Evolutionary conservation across 1,140 invertebrate genomes (phyloP), one percentile per base, ranked within the genome.

Genomic region (Alviniconcha marisindica): DNA sequence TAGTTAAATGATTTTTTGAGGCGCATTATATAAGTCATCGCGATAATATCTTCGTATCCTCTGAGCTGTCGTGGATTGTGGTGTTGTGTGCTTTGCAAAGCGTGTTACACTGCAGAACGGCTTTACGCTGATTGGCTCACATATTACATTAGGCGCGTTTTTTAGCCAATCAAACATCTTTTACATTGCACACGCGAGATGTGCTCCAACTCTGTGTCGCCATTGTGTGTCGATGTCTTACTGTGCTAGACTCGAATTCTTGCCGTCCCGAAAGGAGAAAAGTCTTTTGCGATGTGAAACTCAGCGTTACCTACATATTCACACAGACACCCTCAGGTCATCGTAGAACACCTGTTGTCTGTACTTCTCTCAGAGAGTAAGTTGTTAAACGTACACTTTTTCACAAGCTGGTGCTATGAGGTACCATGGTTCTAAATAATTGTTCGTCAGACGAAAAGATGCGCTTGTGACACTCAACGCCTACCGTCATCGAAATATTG

Each of bases 131-230:
- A 80, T 80, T 80, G 78, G 78, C 42, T 31, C 28, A 44, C 56
- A 66, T 80, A 66, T 40, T 80, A 80, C 40, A 80, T 66, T 66
- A 44, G 38, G n/a, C 56, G 36, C 36, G 28, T 66, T 66, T 80
- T 80, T 60, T 66, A 80, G 60, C 78, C 78, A 80, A 80, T 80
- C 33, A 60, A 31, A 33, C n/a, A 44, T 24, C 60, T 66, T 44
- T 66, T 60, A 80, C 78, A 60, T n/a, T 28, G 78, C 56, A 80
- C 78, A 80, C 78, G 78, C 78, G 28, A 80, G 40, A 66, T 80
- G 78, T 80, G 78, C 78, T 80, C 78, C 40, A n/a, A 60, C 40
- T 42, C 78, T 44, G 78, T 80, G 78, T 80, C 78, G 78, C 78
- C 78, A 80, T 80, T 80, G 78, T 80, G 78, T 80, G 42, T 76